Evolutionary conservation across 2,113 vertebrate genomes (phyloP), one percentile per base, ranked within the genome.

Genomic region (Grammomys surdaster): DNA sequence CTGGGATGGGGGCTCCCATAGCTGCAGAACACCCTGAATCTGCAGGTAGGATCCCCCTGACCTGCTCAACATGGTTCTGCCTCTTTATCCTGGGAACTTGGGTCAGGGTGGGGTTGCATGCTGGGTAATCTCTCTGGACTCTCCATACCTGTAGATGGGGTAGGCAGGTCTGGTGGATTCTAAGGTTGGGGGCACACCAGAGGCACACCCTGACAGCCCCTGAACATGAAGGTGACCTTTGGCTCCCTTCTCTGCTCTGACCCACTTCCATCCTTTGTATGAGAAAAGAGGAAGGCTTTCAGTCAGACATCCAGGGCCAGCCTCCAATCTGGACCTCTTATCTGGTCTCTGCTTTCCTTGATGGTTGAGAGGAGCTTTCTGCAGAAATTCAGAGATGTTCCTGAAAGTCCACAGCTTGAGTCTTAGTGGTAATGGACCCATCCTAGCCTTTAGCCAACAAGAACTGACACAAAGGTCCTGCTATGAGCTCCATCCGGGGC

Each of bases 1-100:
- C 1, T 10, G 36, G 19, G 4, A 1, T 3, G 0, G 65, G 33
- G 36, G 26, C 22, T n/a, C n/a, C 22, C 36, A n/a, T 28, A 63
- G 22, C 56, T 82, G 20, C 7, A 0, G 7, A 84, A 43, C 40
- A n/a, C 13, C 33, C 54, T 12, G 6, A 3, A 82, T 24, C n/a
- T 43, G 36, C 56, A 84, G 56, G 60, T 22, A 60, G 22, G 13
- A 14, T 8, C 40, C 81, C 19, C n/a, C n/a, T 40, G 22, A 12
- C 33, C 17, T 58, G 56, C n/a, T 43, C 81, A 84, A 7, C 56
- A 82, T 22, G n/a, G 12, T n/a, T 24, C 56, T 58, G 6, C 22
- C 11, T 84, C 81, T 43, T 84, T 28, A 58, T 28, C n/a, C 22
- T 43, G 6, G 56, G 22, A 58, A 63, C 56, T 40, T 14, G 81